A percentile compares a stretch with the other conserved stretches of the same genome.
These are phyloP conservation scores for Zygogramma bicolorata DNA, from an alignment of 2,888 invertebrate species.

Conservation along the genomic window DNA sequence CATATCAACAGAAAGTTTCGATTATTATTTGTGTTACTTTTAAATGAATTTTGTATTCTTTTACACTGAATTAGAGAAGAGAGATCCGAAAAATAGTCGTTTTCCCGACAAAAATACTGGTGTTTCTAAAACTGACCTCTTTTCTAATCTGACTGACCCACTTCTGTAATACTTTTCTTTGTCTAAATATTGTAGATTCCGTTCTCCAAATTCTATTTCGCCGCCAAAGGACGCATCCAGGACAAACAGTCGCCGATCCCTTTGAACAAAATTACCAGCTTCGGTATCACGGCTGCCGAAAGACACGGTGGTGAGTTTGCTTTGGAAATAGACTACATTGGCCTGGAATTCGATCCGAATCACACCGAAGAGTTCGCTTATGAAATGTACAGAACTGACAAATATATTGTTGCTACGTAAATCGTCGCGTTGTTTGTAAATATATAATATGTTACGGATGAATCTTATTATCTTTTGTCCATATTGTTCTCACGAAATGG, in stretches of 20 bases:
- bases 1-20: too few relatives aligned
- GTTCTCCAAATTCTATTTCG: constrained; percentile 90
- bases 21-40: too few relatives aligned
- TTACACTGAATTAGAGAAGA: too few relatives aligned
- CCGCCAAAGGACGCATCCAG: constrained; percentile 87
- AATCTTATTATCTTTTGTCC: too few relatives aligned
- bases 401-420: constrained; percentile 76
- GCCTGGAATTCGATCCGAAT: constrained; percentile 83
- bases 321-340: constrained; percentile 94
- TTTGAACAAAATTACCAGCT: constrained; percentile 74
- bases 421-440: background rate
- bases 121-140: background rate
- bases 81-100: too few relatives aligned
- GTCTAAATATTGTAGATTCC: too few relatives aligned
- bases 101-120: too few relatives aligned
- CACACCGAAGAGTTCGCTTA: constrained; percentile 91
- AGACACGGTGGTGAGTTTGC: constrained; percentile 85
- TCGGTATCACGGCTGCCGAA: constrained; percentile 88
- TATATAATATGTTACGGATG: too few relatives aligned
- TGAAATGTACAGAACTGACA: constrained; percentile 86
- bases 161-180: constrained; percentile 24
- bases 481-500: too few relatives aligned
- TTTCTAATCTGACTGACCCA: background rate
- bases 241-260: constrained; percentile 80
- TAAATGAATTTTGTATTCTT: too few relatives aligned